A percentile compares a stretch with the other conserved stretches of the same genome.
Conservation (phyloP, 2,113 vertebrate species). For the Dicentrarchus labrax region DNA sequence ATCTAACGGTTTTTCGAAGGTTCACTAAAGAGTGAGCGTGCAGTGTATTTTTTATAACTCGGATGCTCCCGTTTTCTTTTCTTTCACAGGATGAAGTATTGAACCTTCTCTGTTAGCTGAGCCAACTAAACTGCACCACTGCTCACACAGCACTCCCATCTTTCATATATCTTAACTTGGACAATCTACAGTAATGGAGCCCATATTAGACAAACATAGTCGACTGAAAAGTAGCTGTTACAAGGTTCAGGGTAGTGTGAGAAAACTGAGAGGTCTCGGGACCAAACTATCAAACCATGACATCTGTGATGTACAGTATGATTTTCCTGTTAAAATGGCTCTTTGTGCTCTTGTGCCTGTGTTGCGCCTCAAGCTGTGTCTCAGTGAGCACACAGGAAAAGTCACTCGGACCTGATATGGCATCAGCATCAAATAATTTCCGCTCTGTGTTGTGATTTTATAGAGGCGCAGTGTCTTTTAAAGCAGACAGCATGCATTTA, state of each 20-base stretch:
- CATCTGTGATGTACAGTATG: not conserved
- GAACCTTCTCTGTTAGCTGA: not conserved
- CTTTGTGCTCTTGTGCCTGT: not conserved
- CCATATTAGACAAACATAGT: not conserved
- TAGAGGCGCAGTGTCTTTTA: constrained; percentile 42
- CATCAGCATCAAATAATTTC: constrained; percentile 63
- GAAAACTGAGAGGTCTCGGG: not conserved
- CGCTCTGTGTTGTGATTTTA: constrained; percentile 58
- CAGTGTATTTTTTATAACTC: not conserved
- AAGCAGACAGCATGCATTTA: constrained; percentile 68
- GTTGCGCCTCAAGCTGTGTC: constrained; percentile 12
- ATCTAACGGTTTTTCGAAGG: not conserved
- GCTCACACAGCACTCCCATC: not conserved
- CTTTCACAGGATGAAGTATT: not conserved
- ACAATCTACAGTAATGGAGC: not conserved
- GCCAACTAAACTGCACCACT: not conserved
- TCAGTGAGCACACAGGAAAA: constrained; percentile 36
- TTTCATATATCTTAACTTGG: constrained; percentile 1
- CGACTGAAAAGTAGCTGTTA: not conserved
- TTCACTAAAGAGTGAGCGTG: not conserved
- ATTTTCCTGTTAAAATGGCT: constrained; percentile 11
- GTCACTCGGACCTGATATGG: constrained; percentile 15
- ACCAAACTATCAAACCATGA: constrained; percentile 22
- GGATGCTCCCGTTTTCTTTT: not conserved
- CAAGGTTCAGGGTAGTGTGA: not conserved